Percentiles rank a stretch among this genome's conserved stretches.
Evolutionary conservation across 2,888 invertebrate species (phyloP).

Genomic region (Stenoptilia bipunctidactyla): DNA sequence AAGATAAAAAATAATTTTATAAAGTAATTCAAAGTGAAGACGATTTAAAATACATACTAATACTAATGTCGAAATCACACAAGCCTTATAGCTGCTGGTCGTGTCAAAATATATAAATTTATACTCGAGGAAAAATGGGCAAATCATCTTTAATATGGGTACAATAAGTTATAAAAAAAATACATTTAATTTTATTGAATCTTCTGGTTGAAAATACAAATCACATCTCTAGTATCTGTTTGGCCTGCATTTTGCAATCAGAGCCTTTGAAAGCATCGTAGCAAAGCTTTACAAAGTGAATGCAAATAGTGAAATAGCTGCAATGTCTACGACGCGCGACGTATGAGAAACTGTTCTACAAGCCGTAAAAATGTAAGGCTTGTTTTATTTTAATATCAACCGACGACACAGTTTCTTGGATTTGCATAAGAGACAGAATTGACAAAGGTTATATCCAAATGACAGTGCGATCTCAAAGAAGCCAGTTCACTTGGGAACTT

Average conservation of each 20-base stretch:
- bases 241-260: not conserved
- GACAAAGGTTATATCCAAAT: conserved; percentile 24
- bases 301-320: conserved; percentile 6
- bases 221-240: not conserved
- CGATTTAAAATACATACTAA: too few relatives aligned
- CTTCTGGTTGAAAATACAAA: conserved; percentile 1
- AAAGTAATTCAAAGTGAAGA: too few relatives aligned
- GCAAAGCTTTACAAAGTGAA: conserved; percentile 6
- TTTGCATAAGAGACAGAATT: conserved; percentile 24
- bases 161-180: too few relatives aligned
- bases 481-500: conserved; percentile 23
- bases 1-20: too few relatives aligned
- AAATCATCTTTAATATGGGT: too few relatives aligned
- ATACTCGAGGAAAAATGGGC: too few relatives aligned
- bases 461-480: conserved; percentile 25
- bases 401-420: conserved; percentile 18
- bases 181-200: too few relatives aligned
- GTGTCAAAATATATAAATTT: too few relatives aligned
- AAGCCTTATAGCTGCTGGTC: too few relatives aligned
- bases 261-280: not conserved
- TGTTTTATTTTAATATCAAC: not conserved
- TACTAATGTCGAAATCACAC: too few relatives aligned
- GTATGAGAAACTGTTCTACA: conserved; percentile 3
- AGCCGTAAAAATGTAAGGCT: not conserved
- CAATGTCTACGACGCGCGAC: conserved; percentile 7